These are phyloP conservation scores for Amphipyra tragopoginis DNA, from an alignment of 2,888 invertebrate species.

Conservation along the genomic window DNA sequence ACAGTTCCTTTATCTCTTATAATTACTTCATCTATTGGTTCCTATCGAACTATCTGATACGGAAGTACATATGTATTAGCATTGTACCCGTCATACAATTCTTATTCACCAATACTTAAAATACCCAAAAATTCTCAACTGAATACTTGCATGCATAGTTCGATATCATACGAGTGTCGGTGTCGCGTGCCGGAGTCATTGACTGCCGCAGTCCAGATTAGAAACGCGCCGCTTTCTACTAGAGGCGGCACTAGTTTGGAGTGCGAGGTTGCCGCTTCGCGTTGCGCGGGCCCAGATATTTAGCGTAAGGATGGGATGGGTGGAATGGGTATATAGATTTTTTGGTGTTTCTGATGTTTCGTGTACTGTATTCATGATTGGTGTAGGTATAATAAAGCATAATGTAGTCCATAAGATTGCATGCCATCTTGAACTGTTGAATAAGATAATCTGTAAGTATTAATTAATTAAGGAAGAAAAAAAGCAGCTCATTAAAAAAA, in stretches of 20 bases:
- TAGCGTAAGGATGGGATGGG: slow-evolving; percentile 36
- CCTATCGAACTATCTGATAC: too few relatives aligned
- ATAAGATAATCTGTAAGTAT: not conserved
- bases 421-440: not conserved
- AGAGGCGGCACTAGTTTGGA: slow-evolving; percentile 79
- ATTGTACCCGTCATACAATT: not conserved
- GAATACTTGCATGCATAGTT: slow-evolving; percentile 30
- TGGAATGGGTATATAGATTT: slow-evolving; percentile 9
- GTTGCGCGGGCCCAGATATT: slow-evolving; percentile 32
- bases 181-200: slow-evolving; percentile 81
- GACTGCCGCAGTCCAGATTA: slow-evolving; percentile 86
- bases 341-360: slow-evolving; percentile 3
- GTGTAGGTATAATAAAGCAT: too few relatives aligned
- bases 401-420: not conserved
- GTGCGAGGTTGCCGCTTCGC: slow-evolving; percentile 80
- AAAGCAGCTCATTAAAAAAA: not conserved
- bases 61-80: too few relatives aligned
- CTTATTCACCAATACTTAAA: not conserved
- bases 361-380: not conserved
- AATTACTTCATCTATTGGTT: too few relatives aligned
- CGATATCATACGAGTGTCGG: slow-evolving; percentile 58
- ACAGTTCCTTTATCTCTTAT: too few relatives aligned
- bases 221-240: slow-evolving; percentile 88
- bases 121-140: slow-evolving; percentile 8
- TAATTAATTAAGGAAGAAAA: not conserved